A percentile compares a stretch with the other conserved stretches of the same genome.
Conservation (phyloP, 2,888 invertebrate genomes). For the Acanthoscelides obtectus region DNA sequence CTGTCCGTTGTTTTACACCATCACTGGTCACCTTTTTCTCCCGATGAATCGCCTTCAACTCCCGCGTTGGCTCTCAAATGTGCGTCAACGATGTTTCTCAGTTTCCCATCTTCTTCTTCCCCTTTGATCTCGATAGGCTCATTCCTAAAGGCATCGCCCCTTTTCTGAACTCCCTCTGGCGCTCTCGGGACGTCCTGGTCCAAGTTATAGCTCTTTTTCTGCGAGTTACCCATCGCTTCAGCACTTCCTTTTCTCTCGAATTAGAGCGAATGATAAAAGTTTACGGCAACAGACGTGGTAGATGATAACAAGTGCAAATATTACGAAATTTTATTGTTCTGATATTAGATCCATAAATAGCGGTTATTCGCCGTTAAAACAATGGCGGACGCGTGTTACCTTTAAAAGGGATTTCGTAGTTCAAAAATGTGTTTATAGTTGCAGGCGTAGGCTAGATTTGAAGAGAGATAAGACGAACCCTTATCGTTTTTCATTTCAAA, state of each 20-base stretch:
- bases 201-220: slow-evolving; percentile 1
- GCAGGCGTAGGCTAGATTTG: too few relatives aligned
- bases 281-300: not conserved
- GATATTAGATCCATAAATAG: not conserved
- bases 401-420: too few relatives aligned
- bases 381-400: not conserved
- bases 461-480: too few relatives aligned
- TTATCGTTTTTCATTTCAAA: too few relatives aligned
- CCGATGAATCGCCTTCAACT: not conserved
- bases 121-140: not conserved
- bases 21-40: not conserved
- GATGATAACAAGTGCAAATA: not conserved
- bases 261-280: not conserved
- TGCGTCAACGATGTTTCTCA: not conserved
- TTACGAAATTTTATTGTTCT: not conserved
- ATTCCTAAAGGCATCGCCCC: not conserved
- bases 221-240: not conserved
- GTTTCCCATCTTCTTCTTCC: not conserved
- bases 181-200: not conserved
- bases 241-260: not conserved
- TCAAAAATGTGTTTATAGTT: too few relatives aligned
- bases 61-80: not conserved
- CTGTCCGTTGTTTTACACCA: not conserved
- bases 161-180: not conserved
- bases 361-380: not conserved